These are phyloP conservation scores for Crematogaster levior DNA, from an alignment of 2,888 invertebrate genomes.

Conservation along the genomic window DNA sequence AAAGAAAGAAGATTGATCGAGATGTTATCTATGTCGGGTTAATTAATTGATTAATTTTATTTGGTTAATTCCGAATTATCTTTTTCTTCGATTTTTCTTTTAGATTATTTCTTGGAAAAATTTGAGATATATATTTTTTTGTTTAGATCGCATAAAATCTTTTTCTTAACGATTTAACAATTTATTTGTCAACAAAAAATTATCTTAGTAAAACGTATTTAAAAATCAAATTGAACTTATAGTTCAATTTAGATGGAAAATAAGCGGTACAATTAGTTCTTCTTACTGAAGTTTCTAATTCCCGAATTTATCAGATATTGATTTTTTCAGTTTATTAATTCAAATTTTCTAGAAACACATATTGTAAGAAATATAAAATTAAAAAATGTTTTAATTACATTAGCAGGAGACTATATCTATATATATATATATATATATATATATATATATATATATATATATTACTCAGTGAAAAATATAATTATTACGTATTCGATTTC, in stretches of 20 bases:
- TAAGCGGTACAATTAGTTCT: background rate
- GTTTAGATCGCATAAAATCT: background rate
- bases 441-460: no score
- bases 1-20: background rate
- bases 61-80: background rate
- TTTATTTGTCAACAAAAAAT: background rate
- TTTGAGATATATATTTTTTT: background rate
- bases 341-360: background rate
- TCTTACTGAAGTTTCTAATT: background rate
- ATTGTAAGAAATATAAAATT: background rate
- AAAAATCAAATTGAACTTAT: background rate
- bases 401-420: no score
- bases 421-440: no score
- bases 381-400: conserved; percentile 2
- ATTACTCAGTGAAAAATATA: background rate
- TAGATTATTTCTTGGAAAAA: background rate
- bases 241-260: background rate
- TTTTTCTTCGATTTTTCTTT: background rate
- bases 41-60: background rate
- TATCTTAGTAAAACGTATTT: background rate
- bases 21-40: background rate
- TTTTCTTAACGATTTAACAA: background rate
- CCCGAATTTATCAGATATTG: background rate
- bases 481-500: background rate
- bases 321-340: background rate